Percentiles rank a stretch among this genome's conserved stretches.
These are phyloP conservation scores for Phoeniculus purpureus DNA, from an alignment of 2,797 vertebrate genomes.

Conservation along the genomic window DNA sequence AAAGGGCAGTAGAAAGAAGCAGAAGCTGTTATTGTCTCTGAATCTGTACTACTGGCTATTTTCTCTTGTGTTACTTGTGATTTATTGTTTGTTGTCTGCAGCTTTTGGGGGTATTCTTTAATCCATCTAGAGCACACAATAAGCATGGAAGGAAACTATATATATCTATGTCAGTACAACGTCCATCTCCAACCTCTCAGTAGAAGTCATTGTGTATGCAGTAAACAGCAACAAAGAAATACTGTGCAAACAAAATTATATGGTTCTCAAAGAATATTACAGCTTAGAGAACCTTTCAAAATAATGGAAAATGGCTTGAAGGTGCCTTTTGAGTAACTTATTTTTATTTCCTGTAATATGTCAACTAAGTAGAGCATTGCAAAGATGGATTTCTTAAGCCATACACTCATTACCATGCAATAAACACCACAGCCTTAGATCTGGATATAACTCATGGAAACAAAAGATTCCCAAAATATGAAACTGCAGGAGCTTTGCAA, in stretches of 20 bases:
- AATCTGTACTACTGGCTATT: background rate
- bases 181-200: background rate
- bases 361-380: background rate
- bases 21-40: background rate
- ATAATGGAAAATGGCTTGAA: background rate
- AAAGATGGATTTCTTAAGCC: background rate
- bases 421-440: background rate
- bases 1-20: background rate
- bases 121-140: background rate
- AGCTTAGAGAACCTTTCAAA: background rate
- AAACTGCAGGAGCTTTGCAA: background rate
- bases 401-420: background rate
- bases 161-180: background rate
- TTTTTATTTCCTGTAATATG: background rate
- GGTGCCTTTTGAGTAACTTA: constrained; percentile 16
- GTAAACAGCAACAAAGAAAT: background rate
- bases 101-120: background rate
- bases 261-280: background rate
- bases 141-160: background rate
- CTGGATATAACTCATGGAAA: background rate
- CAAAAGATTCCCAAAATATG: background rate
- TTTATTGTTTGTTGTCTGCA: background rate
- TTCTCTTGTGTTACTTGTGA: background rate
- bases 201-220: background rate
- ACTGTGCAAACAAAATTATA: background rate